Conservation (phyloP, 2,113 vertebrate species). For the Calyptommatus sinebrachiatus region DNA sequence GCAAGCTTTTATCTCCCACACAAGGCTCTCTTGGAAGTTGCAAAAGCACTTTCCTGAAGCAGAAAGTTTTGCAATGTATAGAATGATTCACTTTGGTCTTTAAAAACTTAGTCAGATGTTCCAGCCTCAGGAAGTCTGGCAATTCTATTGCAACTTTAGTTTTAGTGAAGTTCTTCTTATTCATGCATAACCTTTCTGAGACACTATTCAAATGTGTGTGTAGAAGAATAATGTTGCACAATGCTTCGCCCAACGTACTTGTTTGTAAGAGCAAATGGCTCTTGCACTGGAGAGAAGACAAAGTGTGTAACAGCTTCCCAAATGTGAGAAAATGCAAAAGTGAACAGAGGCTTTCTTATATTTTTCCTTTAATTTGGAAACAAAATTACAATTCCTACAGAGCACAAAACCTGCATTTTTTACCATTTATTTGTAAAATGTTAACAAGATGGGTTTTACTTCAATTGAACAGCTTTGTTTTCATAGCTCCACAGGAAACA, state of each 20-base stretch:
- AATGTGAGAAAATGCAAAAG: background rate
- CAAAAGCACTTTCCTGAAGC: background rate
- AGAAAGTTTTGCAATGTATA: conserved; percentile 3
- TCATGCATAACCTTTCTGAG: conserved; percentile 5
- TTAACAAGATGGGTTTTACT: background rate
- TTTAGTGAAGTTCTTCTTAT: conserved; percentile 5
- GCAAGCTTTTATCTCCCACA: background rate
- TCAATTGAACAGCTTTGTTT: background rate
- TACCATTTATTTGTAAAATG: too few relatives aligned
- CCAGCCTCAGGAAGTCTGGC: conserved; percentile 6
- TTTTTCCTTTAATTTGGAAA: background rate
- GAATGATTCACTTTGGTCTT: conserved; percentile 12
- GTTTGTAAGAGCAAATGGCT: background rate
- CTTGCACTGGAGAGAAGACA: background rate
- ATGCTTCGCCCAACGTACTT: background rate
- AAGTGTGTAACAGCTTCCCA: background rate
- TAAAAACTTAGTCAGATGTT: conserved; percentile 7
- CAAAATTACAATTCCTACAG: background rate
- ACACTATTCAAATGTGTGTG: background rate
- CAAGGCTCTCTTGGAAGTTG: background rate
- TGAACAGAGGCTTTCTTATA: background rate
- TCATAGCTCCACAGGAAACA: background rate
- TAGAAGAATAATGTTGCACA: background rate
- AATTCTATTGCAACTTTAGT: conserved; percentile 3
- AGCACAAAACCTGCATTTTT: background rate